Base-by-base conservation (phyloP, 2,797 vertebrate genomes). In the Sciurus carolinensis region DNA sequence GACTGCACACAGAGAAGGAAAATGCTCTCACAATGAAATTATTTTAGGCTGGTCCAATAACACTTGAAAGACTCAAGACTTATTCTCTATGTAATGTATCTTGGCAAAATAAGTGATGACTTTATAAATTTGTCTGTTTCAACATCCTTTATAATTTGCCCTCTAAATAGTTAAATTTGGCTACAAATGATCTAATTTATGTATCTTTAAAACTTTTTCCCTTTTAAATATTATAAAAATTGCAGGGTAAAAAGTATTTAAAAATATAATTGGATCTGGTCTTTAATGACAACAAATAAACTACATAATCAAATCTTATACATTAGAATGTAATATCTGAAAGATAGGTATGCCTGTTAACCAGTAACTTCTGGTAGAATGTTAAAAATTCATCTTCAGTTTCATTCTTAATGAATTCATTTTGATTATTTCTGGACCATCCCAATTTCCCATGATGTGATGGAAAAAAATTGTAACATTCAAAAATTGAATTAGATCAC, bases 1-100 rank as follows among this genome's bases (percentile, higher is more conserved):
- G 96, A 95, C 87, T 96, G 79, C 94, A 96, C 95, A 95, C 85
- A 81, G 90, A 95, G 95, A 95, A 90, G 77, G 69, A 96, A 97
- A 97, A 97, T 98, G 95, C 91, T 97, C 97, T 97, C 97, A 97
- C 97, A 97, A 93, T 97, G 92, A 98, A 96, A 97, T 97, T 97
- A 97, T 98, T 98, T 97, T 96, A 94, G 83, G 44, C 87, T 97
- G 73, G 85, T 87, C 77, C 87, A 97, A 71, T 96, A 91, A 85
- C 94, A 86, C 44, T 95, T 82, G 71, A 93, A 96, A 96, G 64
- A 77, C 54, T 96, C 83, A 90, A 82, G 67, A 83, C 44, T 96
- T 95, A 28, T 87, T 97, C 80, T 87, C 96, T 92, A 62, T 94
- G 82, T 92, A 85, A 76, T 33, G 26, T 85, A 79, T 83, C 77